Evolutionary conservation across 2,888 invertebrate species (phyloP).

Genomic region (Phyto melanocephala): DNA sequence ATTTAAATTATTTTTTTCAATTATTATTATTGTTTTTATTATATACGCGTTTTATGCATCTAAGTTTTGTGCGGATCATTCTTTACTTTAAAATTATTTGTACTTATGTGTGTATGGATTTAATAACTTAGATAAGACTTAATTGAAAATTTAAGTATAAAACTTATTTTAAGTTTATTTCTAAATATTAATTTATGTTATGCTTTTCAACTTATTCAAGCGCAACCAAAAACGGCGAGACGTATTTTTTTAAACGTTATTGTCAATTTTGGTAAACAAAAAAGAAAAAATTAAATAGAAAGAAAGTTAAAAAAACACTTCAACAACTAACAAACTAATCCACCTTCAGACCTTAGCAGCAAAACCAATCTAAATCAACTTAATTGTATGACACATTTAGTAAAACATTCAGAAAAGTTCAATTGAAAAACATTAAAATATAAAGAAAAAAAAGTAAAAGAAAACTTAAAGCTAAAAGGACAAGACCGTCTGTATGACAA

Average conservation of each 20-base stretch:
- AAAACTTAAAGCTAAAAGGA: constrained; percentile 39
- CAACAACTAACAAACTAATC: constrained; percentile 50
- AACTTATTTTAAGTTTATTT: no score
- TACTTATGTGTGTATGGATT: no score
- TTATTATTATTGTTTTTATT: no score
- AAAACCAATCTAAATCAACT: constrained; percentile 46
- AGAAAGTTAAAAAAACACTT: constrained; percentile 12
- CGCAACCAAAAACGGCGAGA: not conserved
- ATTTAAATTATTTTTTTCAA: no score
- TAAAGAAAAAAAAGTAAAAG: not conserved
- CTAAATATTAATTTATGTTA: no score
- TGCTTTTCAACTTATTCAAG: constrained; percentile 8
- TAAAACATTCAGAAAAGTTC: constrained; percentile 49
- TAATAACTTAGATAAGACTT: no score
- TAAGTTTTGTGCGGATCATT: no score
- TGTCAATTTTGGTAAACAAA: constrained; percentile 3
- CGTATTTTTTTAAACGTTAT: not conserved
- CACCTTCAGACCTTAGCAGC: constrained; percentile 35
- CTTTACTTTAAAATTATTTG: no score
- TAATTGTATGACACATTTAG: constrained; percentile 46
- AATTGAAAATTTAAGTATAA: no score
- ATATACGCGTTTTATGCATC: no score
- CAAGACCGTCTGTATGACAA: constrained; percentile 18
- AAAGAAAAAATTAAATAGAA: not conserved
- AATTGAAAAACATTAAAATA: constrained; percentile 52